A percentile compares a stretch with the other conserved stretches of the same genome.
These are phyloP conservation scores for Manis crassicaudata DNA, from an alignment of 2,797 vertebrate genomes.

Conservation along the genomic window DNA sequence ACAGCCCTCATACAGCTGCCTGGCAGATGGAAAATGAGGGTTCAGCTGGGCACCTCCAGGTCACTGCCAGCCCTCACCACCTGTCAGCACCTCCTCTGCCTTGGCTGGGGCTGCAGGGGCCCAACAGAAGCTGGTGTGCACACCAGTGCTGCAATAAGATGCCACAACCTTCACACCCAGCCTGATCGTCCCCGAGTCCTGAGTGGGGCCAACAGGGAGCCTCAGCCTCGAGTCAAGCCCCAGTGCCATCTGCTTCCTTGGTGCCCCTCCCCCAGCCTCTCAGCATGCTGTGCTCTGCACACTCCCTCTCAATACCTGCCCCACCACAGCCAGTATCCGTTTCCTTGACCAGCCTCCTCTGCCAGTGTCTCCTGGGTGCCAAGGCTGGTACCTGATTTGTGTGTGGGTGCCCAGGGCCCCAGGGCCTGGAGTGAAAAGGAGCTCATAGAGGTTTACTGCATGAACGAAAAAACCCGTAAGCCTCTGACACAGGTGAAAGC, in stretches of 20 bases:
- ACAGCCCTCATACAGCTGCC: not conserved
- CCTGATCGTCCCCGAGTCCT: not conserved
- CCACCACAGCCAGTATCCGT: not conserved
- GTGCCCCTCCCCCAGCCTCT: not conserved
- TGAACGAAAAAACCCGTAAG: not conserved
- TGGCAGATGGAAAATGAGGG: not conserved
- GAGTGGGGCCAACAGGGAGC: not conserved
- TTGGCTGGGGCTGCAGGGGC: not conserved
- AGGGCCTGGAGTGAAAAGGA: not conserved
- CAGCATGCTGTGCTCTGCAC: rapidly evolving
- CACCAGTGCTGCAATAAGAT: not conserved
- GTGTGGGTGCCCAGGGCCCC: not conserved
- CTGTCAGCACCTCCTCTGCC: not conserved
- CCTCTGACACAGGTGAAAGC: not conserved
- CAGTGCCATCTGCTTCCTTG: not conserved
- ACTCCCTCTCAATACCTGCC: not conserved
- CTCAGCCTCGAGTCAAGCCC: not conserved
- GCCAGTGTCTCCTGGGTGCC: not conserved
- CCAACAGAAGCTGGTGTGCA: not conserved
- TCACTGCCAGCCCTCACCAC: not conserved
- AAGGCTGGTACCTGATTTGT: not conserved
- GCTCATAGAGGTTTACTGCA: not conserved
- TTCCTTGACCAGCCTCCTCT: not conserved
- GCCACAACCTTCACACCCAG: not conserved
- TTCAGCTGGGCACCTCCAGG: not conserved